Percentiles rank a stretch among this genome's conserved stretches.
These are phyloP conservation scores for Melanaphis sacchari DNA, from an alignment of 1,140 invertebrate species.

Conservation along the genomic window DNA sequence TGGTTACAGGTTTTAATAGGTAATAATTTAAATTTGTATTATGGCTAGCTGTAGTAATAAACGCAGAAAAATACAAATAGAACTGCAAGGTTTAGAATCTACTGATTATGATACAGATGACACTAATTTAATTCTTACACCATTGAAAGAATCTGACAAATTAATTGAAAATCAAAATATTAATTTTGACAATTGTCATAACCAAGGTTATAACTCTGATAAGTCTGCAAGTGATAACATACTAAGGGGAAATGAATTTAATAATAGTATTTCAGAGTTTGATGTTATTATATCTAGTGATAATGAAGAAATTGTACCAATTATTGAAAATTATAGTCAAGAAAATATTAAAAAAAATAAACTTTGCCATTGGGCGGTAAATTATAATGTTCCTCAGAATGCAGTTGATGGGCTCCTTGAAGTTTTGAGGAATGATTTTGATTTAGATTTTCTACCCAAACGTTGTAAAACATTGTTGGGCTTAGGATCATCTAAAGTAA, in stretches of 20 bases:
- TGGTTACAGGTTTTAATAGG: too few species aligned
- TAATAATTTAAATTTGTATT: too few species aligned
- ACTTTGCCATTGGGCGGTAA: background rate
- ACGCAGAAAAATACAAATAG: background rate
- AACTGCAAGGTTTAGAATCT: background rate
- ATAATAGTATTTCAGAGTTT: background rate
- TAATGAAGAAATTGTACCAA: background rate
- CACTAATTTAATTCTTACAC: background rate
- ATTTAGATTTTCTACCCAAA: background rate
- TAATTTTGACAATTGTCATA: background rate
- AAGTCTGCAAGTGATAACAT: background rate
- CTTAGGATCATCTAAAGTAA: background rate
- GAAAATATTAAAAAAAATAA: background rate
- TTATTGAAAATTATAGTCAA: background rate
- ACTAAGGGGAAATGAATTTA: background rate
- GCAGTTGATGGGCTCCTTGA: background rate
- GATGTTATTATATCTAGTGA: background rate
- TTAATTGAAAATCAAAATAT: background rate
- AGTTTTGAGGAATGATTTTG: background rate
- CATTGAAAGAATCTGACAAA: background rate
- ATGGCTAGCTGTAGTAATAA: background rate
- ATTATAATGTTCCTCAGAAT: background rate
- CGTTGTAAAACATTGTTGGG: background rate
- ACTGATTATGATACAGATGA: background rate
- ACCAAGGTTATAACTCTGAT: background rate